Evolutionary conservation across 1,140 invertebrate species (phyloP).

Genomic region (Druon quercuslanigerum): DNA sequence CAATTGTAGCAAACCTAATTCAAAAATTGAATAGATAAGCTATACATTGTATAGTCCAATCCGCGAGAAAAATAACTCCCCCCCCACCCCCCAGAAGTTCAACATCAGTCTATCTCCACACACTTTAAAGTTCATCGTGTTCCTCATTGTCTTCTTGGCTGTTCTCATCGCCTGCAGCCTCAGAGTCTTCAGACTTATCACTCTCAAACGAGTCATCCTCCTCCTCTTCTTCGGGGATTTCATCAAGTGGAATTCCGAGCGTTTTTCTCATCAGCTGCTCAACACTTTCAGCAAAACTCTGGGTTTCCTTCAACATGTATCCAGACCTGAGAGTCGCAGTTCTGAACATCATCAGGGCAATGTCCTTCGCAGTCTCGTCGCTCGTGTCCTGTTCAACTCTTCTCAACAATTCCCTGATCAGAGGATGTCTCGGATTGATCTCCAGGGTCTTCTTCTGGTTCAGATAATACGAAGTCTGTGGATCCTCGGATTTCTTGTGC

Average conservation of each 20-base stretch:
- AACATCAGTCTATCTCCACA: neutral
- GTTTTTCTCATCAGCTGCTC: conserved; percentile 90
- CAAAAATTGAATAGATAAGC: conserved; percentile 31
- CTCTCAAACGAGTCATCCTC: conserved; percentile 75
- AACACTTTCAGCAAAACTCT: conserved; percentile 90
- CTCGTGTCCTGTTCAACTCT: conserved; percentile 87
- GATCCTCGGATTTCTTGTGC: conserved; percentile 96
- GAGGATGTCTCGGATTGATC: conserved; percentile 97
- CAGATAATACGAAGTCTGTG: conserved; percentile 92
- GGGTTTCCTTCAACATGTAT: conserved; percentile 90
- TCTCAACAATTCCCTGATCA: conserved; percentile 92
- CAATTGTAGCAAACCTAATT: conserved; percentile 3
- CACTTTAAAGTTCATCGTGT: conserved; percentile 68
- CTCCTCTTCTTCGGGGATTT: conserved; percentile 79
- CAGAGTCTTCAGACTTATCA: conserved; percentile 73
- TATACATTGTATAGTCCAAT: conserved; percentile 54
- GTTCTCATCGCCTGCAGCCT: conserved; percentile 75
- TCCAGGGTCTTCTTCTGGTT: conserved; percentile 98
- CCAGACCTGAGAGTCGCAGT: conserved; percentile 95
- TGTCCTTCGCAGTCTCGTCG: conserved; percentile 89
- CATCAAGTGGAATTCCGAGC: conserved; percentile 88
- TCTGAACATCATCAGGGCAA: conserved; percentile 94
- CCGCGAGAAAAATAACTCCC: conserved; percentile 43
- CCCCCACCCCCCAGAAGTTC: conserved; percentile 27
- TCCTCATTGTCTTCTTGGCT: conserved; percentile 57